A percentile compares a stretch with the other conserved stretches of the same genome.
These are phyloP conservation scores for Phytoseiulus persimilis DNA, from an alignment of 2,888 invertebrate species.

Conservation along the genomic window DNA sequence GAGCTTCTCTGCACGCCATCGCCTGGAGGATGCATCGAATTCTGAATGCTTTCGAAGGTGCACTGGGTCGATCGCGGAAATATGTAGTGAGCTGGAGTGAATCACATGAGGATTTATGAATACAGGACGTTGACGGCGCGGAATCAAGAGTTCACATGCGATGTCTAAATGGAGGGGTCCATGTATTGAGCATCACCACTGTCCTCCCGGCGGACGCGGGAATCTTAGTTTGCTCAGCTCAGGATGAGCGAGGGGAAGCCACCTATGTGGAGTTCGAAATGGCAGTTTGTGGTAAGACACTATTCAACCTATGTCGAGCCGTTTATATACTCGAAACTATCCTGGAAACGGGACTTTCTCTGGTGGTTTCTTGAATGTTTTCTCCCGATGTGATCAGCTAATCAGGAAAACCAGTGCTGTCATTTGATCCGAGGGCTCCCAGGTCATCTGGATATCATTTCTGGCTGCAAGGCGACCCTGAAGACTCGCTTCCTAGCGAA, in stretches of 20 bases:
- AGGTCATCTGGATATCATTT: neutral
- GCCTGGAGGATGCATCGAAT: neutral
- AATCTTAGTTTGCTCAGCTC: neutral
- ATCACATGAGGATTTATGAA: neutral
- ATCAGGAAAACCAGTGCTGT: neutral
- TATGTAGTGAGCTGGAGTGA: too few species aligned
- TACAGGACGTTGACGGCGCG: neutral
- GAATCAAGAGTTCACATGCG: neutral
- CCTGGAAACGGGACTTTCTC: too few species aligned
- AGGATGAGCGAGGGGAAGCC: neutral
- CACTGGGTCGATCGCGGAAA: too few species aligned
- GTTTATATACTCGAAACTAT: too few species aligned
- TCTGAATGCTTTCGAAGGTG: too few species aligned
- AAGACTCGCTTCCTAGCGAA: constrained; percentile 24
- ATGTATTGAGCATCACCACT: neutral
- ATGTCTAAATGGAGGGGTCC: neutral
- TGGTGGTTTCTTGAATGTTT: neutral
- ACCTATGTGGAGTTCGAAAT: neutral
- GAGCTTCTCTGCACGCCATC: neutral
- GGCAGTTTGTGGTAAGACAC: neutral
- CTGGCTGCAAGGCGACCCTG: neutral
- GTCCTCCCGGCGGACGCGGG: neutral
- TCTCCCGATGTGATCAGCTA: neutral
- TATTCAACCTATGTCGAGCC: too few species aligned
- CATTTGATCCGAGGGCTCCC: neutral